Conservation (phyloP, 37 sponge, comb jelly and placozoan genomes). For the Agelas oroides region DNA sequence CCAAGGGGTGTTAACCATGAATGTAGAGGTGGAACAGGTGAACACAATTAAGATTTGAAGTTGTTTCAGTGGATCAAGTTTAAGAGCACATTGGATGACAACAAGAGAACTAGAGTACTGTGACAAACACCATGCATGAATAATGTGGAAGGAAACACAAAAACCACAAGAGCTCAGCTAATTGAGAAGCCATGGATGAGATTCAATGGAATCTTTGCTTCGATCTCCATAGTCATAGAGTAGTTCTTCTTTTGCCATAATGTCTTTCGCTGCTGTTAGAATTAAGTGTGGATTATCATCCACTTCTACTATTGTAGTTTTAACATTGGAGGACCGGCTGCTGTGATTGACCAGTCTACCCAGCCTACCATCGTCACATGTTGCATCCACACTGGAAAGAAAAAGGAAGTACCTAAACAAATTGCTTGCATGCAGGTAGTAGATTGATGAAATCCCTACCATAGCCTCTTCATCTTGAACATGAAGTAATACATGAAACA, state of each 20-base stretch:
- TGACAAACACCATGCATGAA: neutral
- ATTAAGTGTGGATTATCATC: slow-evolving; percentile 22
- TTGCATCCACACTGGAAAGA: slow-evolving; percentile 61
- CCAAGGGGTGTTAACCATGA: too few species aligned
- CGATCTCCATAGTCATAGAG: slow-evolving; percentile 62
- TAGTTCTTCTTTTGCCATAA: slow-evolving; percentile 41
- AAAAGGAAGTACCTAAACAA: too few species aligned
- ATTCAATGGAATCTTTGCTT: slow-evolving; percentile 35
- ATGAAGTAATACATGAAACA: slow-evolving; percentile 95
- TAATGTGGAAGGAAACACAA: neutral
- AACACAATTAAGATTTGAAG: too few species aligned
- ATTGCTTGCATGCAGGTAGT: too few species aligned
- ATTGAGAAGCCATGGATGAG: slow-evolving; percentile 60
- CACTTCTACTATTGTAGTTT: slow-evolving; percentile 4
- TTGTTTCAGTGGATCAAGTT: too few species aligned
- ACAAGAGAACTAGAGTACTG: neutral
- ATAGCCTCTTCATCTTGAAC: slow-evolving; percentile 58
- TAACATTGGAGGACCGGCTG: slow-evolving; percentile 16
- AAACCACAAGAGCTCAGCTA: too few species aligned
- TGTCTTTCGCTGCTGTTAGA: slow-evolving; percentile 39
- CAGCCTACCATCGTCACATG: slow-evolving; percentile 21
- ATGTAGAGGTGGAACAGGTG: too few species aligned
- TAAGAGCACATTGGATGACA: too few species aligned
- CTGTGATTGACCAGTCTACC: slow-evolving; percentile 61
- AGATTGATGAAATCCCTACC: too few species aligned